Conservation (phyloP, 2,888 invertebrate genomes). For the Tholera decimalis region DNA sequence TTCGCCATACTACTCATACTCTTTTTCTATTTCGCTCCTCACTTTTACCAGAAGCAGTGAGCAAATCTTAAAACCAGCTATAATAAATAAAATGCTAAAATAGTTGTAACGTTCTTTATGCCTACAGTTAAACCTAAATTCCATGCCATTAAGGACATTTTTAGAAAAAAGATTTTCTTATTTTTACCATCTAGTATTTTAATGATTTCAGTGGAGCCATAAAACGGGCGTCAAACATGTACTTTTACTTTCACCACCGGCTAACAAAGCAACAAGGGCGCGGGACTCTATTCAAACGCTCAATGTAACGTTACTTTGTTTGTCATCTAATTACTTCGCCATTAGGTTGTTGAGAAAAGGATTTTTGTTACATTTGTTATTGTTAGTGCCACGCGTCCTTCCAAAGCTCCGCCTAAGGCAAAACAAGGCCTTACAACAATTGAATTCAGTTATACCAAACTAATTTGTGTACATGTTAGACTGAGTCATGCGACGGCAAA, state of each 20-base stretch:
- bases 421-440: slow-evolving; percentile 59
- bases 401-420: slow-evolving; percentile 58
- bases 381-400: slow-evolving; percentile 76
- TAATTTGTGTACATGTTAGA: slow-evolving; percentile 55
- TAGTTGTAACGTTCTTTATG: slow-evolving; percentile 18
- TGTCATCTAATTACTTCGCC: slow-evolving; percentile 78
- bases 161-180: slow-evolving; percentile 57
- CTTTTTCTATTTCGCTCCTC: not conserved
- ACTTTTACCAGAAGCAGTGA: slow-evolving; percentile 18
- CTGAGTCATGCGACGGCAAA: slow-evolving; percentile 38
- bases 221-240: slow-evolving; percentile 70
- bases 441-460: slow-evolving; percentile 48
- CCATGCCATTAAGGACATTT: slow-evolving; percentile 52
- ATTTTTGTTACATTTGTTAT: slow-evolving; percentile 69
- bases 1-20: not conserved
- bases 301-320: slow-evolving; percentile 79
- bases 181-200: slow-evolving; percentile 50
- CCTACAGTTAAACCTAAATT: slow-evolving; percentile 36
- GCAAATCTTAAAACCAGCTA: slow-evolving; percentile 14
- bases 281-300: slow-evolving; percentile 69
- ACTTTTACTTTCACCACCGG: slow-evolving; percentile 84
- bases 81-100: slow-evolving; percentile 31
- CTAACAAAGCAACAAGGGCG: slow-evolving; percentile 73
- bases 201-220: slow-evolving; percentile 67
- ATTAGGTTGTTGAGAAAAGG: slow-evolving; percentile 73